These are phyloP conservation scores for Falcunculus frontatus DNA, from an alignment of 2,113 vertebrate species.

Conservation along the genomic window DNA sequence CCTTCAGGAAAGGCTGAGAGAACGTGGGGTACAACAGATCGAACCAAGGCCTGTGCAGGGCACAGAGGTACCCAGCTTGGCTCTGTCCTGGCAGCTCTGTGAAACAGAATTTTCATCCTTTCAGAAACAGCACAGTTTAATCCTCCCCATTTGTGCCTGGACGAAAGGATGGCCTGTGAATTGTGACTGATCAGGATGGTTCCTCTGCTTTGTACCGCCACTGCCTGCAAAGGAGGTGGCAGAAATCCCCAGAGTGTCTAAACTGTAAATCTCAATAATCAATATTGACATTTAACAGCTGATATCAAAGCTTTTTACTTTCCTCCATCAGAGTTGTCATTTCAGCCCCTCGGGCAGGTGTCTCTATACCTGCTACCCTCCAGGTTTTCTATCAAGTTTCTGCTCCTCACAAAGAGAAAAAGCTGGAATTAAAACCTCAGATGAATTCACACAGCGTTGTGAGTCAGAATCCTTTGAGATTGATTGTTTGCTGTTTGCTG, in stretches of 20 bases:
- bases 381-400: not conserved
- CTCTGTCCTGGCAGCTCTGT: not conserved
- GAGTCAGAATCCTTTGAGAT: not conserved
- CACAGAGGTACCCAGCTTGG: not conserved
- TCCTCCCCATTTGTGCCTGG: not conserved
- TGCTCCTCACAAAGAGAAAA: not conserved
- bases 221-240: not conserved
- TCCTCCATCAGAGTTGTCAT: not conserved
- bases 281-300: not conserved
- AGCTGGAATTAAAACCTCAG: not conserved
- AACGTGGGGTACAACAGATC: not conserved
- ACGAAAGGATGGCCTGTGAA: not conserved
- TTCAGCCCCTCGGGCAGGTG: not conserved
- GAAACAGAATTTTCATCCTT: not conserved
- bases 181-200: not conserved
- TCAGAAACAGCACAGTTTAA: not conserved
- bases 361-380: not conserved
- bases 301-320: not conserved
- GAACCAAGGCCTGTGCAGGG: not conserved
- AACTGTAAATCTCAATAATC: not conserved
- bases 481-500: not conserved
- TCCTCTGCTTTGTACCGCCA: not conserved
- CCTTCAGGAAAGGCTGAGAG: not conserved
- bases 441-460: not conserved
- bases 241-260: not conserved